Evolutionary conservation across 1,140 invertebrate species (phyloP), one percentile per base, ranked within the genome.

Genomic region (Ganaspis sp.): DNA sequence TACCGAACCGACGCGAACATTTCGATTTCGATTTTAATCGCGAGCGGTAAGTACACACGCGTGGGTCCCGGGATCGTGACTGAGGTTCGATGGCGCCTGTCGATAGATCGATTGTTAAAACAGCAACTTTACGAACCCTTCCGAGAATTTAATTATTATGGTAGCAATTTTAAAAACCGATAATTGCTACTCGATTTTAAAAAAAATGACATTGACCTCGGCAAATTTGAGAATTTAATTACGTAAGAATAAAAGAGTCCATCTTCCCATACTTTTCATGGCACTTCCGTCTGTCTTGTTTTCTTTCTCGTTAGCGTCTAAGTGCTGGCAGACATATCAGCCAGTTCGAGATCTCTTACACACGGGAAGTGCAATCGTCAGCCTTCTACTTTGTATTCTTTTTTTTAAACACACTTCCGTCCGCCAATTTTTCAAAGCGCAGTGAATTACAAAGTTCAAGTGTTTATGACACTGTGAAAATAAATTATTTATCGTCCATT

Each of bases 11-110:
- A 76, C 75, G 26, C 70, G 74, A 80, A 83, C 78, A 81, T 83
- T 81, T 83, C 82, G 80, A 84, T 84, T 84, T 84, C 80, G 83
- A 84, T 84, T 84, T 84, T 84, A 84, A 84, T 84, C 83, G 83
- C 83, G 73, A 69, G 69, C 71, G 49, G 54, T 64, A 29, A 79
- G 74, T 77, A 78, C 73, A 38, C 53, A 26, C 42, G 58, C 26
- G 49, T 74, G 58, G 64, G 23, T 73, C 74, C 15, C 4, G 17
- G 70, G 70, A 82, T 84, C 82, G 82, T 81, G 80, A 81, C 82
- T 83, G 70, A 74, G 78, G 78, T 83, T 64, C 82, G 76, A 73
- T 70, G 74, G 75, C 77, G 72, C 72, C 80, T 81, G 75, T 80
- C 79, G 75, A 40, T 53, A 64, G 9, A 64, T n/a, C 74, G 34